Evolutionary conservation across 2,888 invertebrate species (phyloP), one percentile per base, ranked within the genome.

Genomic region (Euclidia mi): DNA sequence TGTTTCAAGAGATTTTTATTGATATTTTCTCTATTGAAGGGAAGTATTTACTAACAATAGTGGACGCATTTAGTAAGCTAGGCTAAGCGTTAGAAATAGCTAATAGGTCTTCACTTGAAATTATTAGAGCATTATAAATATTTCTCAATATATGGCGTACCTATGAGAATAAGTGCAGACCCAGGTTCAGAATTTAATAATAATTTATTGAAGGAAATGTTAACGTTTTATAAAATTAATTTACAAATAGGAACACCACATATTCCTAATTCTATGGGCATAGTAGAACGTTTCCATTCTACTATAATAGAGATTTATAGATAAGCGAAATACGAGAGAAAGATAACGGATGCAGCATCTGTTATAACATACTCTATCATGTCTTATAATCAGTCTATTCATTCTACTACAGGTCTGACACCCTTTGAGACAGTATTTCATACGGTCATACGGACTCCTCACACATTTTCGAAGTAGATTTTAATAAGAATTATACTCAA

Each of bases 131-230:
- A 2, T 25, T 79, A 17, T 57, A 76, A 73, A 45, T 76, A 71
- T 32, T 76, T 76, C 18, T 67, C 63, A 6, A 42, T 56, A 2
- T 76, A 78, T 12, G 74, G 74, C 0, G 17, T 50, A 3, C 73
- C 74, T 0, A 29, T 12, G 2, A 75, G 57, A 62, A 75, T 79
- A 6, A 75, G 62, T 45, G 40, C 43, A 3, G 77, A 80, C 18
- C 59, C 77, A 0, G 77, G 76, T 0, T 34, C 71, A 0, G 77
- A 81, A 70, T 82, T 77, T 31, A 79, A 79, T 11, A 81, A 78
- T 28, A 37, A 40, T 0, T n/a, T 75, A 17, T 17, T 69, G n/a
- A n/a, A n/a, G n/a, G n/a, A n/a, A n/a, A n/a, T n/a, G n/a, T n/a
- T n/a, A n/a, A n/a, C n/a, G n/a, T n/a, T n/a, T n/a, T n/a, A n/a